Percentiles rank a stretch among this genome's conserved stretches.
Evolutionary conservation across 2,888 invertebrate genomes (phyloP).

Genomic region (Bombylius discolor): DNA sequence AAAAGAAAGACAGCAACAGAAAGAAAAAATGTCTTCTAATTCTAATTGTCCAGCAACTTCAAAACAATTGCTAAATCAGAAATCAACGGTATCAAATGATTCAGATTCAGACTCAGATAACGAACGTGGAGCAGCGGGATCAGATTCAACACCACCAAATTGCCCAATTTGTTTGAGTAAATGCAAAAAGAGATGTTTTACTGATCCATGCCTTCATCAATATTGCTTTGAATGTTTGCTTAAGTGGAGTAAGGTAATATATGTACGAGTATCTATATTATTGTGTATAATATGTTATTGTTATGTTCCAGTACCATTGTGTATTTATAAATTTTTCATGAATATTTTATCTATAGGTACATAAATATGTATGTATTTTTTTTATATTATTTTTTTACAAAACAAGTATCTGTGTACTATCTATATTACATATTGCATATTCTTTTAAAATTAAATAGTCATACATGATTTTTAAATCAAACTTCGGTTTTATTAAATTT

Average conservation of each 20-base stretch:
- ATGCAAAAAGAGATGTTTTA: slow-evolving; percentile 77
- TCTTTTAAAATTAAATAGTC: background rate
- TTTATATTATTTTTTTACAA: slow-evolving; percentile 11
- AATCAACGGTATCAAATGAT: no score
- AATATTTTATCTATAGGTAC: no score
- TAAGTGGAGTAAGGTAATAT: slow-evolving; percentile 77
- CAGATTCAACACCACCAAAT: slow-evolving; percentile 69
- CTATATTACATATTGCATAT: no score
- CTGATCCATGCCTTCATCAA: slow-evolving; percentile 83
- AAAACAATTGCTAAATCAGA: slow-evolving; percentile 10
- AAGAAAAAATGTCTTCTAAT: no score
- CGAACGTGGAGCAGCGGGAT: slow-evolving; percentile 39
- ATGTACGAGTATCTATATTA: no score
- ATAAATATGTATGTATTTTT: no score
- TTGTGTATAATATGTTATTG: background rate
- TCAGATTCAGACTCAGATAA: slow-evolving; percentile 40
- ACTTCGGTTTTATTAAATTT: no score
- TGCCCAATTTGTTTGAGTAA: slow-evolving; percentile 87
- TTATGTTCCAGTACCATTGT: slow-evolving; percentile 10
- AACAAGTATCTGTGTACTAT: no score
- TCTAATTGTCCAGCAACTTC: slow-evolving; percentile 17
- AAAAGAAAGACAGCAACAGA: no score
- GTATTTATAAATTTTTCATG: no score
- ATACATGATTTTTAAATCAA: no score
- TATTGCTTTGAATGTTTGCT: slow-evolving; percentile 88